A percentile compares a stretch with the other conserved stretches of the same genome.
Evolutionary conservation across 2,797 vertebrate species (phyloP).

Genomic region (Myiothlypis chrysogaster): DNA sequence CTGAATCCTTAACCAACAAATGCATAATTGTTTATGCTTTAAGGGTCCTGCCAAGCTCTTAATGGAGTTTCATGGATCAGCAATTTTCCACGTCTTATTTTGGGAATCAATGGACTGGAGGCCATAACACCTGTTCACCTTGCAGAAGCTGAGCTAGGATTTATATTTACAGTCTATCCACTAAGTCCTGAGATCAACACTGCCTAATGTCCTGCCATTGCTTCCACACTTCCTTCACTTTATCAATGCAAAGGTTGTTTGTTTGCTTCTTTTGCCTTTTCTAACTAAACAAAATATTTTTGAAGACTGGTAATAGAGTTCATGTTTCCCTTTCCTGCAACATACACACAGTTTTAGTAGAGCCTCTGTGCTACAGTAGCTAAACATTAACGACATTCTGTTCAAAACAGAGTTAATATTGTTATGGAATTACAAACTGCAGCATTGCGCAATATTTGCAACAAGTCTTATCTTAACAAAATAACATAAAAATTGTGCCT

Average conservation of each 20-base stretch:
- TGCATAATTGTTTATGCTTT: not conserved
- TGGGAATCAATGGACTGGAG: slow-evolving; percentile 50
- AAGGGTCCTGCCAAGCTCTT: slow-evolving; percentile 17
- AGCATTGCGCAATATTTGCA: not conserved
- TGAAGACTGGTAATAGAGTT: not conserved
- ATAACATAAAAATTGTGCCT: not conserved
- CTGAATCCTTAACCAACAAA: not conserved
- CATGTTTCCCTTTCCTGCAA: not conserved
- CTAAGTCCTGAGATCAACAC: not conserved
- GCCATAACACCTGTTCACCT: slow-evolving; percentile 47
- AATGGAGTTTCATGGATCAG: slow-evolving; percentile 45
- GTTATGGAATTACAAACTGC: not conserved
- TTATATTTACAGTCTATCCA: slow-evolving; percentile 42
- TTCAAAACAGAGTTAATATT: not conserved
- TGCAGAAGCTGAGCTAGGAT: slow-evolving; percentile 12
- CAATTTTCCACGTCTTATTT: slow-evolving; percentile 47
- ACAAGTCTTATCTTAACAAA: not conserved
- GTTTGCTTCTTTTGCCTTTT: not conserved
- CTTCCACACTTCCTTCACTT: not conserved
- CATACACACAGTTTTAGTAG: not conserved
- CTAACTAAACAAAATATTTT: not conserved
- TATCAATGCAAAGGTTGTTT: not conserved
- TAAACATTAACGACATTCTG: not conserved
- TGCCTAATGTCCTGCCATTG: not conserved
- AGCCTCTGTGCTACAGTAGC: not conserved